Evolutionary conservation across 2,797 vertebrate genomes (phyloP).

Genomic region (Oreortyx pictus): DNA sequence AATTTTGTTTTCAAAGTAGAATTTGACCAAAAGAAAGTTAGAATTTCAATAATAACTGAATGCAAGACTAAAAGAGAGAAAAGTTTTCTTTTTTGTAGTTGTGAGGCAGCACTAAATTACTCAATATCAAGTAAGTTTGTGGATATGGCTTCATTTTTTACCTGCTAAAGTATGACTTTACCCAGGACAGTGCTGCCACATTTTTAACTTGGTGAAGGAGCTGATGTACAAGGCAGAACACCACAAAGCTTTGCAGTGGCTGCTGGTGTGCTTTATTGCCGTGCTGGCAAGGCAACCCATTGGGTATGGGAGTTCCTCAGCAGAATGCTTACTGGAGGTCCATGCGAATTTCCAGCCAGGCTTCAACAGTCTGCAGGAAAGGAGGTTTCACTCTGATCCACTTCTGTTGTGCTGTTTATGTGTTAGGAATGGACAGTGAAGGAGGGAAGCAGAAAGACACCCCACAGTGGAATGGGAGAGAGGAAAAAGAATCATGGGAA

Average conservation of each 20-base stretch:
- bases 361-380: background rate
- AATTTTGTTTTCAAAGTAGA: background rate
- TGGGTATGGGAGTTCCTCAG: background rate
- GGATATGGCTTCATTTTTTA: background rate
- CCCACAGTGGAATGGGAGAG: background rate
- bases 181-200: rapidly evolving
- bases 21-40: background rate
- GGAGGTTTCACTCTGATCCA: background rate
- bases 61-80: background rate
- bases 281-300: background rate
- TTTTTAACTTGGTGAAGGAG: background rate
- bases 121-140: background rate
- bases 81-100: background rate
- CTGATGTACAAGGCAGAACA: background rate
- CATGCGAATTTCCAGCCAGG: background rate
- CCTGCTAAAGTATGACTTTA: background rate
- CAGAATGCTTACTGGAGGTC: background rate
- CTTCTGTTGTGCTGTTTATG: background rate
- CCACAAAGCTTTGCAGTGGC: background rate
- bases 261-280: background rate
- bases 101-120: background rate
- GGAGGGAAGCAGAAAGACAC: background rate
- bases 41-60: background rate
- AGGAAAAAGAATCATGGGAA: too few species aligned
- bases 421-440: background rate